Evolutionary conservation across 1,140 invertebrate species (phyloP).

Genomic region (Acromyrmex charruanus): DNA sequence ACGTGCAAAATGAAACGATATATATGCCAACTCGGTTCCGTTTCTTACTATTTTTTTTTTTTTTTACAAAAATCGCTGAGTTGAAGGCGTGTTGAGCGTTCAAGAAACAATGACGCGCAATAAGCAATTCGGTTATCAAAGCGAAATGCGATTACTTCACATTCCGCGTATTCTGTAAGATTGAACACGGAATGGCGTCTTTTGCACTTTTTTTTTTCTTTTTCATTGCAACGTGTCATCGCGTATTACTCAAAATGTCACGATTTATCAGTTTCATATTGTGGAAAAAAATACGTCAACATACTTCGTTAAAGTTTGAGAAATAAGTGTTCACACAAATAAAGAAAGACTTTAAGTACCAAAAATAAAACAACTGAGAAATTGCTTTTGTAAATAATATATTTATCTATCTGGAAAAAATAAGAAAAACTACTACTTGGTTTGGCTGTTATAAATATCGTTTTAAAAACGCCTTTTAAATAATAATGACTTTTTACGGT

Average conservation of each 20-base stretch:
- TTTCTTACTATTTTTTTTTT: constrained; percentile 28
- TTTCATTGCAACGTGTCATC: constrained; percentile 14
- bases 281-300: constrained; percentile 12
- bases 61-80: constrained; percentile 55
- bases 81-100: constrained; percentile 31
- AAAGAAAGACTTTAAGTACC: constrained; percentile 6
- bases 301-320: constrained; percentile 7
- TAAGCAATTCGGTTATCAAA: constrained; percentile 69
- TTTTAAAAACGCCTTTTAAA: not conserved
- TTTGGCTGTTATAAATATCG: not conserved
- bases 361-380: constrained; percentile 3
- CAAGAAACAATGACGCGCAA: constrained; percentile 66
- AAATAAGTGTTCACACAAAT: constrained; percentile 9
- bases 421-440: not conserved
- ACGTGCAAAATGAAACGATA: constrained; percentile 66
- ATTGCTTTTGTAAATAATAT: not conserved
- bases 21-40: constrained; percentile 34
- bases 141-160: constrained; percentile 68
- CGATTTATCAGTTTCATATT: constrained; percentile 27
- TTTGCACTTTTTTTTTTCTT: constrained; percentile 23
- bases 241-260: constrained; percentile 19
- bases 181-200: constrained; percentile 46
- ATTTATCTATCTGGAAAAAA: constrained; percentile 20
- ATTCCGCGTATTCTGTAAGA: constrained; percentile 63
- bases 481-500: not conserved